Percentiles rank a stretch among this genome's conserved stretches.
Conservation (phyloP, 2,888 invertebrate species). For the Omphaloscelis lunosa region DNA sequence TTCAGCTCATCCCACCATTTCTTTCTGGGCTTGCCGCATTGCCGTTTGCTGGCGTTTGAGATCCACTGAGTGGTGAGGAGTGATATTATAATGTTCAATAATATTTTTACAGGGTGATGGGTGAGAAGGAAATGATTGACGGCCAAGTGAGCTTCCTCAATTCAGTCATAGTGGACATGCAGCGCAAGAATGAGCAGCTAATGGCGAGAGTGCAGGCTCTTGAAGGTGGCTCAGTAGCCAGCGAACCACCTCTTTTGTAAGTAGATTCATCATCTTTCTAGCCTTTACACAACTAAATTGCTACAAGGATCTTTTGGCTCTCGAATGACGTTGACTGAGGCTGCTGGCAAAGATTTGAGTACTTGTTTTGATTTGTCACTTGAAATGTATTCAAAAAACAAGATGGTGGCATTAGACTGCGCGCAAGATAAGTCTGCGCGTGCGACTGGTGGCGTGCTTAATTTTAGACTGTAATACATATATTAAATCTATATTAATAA, state of each 20-base stretch:
- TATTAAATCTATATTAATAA: no score
- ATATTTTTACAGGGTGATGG: constrained; percentile 78
- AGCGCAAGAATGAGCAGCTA: constrained; percentile 96
- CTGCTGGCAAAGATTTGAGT: neutral
- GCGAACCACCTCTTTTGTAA: constrained; percentile 81
- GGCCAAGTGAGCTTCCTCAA: constrained; percentile 97
- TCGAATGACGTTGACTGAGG: neutral
- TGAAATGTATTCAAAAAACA: neutral
- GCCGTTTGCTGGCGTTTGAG: no score
- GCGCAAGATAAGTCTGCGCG: no score
- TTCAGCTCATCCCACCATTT: no score
- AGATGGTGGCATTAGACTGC: neutral
- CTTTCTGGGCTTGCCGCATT: no score
- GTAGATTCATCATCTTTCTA: constrained; percentile 48
- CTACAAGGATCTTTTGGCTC: no score
- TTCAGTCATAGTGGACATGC: constrained; percentile 99
- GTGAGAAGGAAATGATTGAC: constrained; percentile 92
- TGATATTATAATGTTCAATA: neutral
- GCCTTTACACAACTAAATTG: neutral
- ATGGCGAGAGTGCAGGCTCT: constrained; percentile 94
- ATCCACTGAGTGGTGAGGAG: no score
- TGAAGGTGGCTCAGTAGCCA: constrained; percentile 91
- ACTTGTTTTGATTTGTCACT: neutral
- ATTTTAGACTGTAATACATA: no score
- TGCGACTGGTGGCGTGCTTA: no score